Evolutionary conservation across 2,797 vertebrate species (phyloP).

Genomic region (Clarias platycephalus): DNA sequence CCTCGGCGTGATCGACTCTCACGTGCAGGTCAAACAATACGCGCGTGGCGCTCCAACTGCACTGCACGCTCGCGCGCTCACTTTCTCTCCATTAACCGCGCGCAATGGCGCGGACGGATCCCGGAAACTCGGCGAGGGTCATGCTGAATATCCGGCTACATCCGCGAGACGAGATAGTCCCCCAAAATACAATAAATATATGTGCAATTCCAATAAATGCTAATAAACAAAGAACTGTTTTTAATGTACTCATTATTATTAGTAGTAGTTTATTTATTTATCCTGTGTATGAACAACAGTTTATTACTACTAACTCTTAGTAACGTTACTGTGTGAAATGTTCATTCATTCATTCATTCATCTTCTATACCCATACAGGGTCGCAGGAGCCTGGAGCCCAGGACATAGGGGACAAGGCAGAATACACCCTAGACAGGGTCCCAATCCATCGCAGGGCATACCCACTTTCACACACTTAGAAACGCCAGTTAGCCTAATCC

Average conservation of each 20-base stretch:
- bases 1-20: too few relatives aligned
- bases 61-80: background rate
- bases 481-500: too few relatives aligned
- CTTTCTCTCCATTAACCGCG: slow-evolving; percentile 56
- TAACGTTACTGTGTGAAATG: background rate
- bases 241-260: background rate
- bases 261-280: background rate
- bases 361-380: too few relatives aligned
- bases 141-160: background rate
- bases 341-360: too few relatives aligned
- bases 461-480: too few relatives aligned
- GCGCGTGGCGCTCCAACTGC: slow-evolving; percentile 32
- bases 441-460: too few relatives aligned
- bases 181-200: background rate
- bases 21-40: background rate
- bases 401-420: too few relatives aligned
- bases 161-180: slow-evolving; percentile 74
- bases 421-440: too few relatives aligned
- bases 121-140: background rate
- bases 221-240: background rate
- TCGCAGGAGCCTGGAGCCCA: too few relatives aligned
- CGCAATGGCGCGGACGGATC: slow-evolving; percentile 45
- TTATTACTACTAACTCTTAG: background rate
- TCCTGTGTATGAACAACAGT: background rate
- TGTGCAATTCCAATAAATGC: background rate